Percentiles rank a stretch among this genome's conserved stretches.
Conservation (phyloP, 2,113 vertebrate genomes). For the Caranx melampygus region DNA sequence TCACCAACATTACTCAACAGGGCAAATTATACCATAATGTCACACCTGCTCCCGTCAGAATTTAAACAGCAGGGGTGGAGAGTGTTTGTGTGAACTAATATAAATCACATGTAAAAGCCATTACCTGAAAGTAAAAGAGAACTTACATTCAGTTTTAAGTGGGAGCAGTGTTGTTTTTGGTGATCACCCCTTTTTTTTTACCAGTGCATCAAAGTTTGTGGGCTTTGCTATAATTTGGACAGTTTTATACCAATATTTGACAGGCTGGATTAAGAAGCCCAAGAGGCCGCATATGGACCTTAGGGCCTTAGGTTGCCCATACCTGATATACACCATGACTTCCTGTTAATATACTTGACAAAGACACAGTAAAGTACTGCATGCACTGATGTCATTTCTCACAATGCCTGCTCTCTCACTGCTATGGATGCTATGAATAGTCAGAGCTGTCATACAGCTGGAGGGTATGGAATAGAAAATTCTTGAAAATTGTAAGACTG, state of each 20-base stretch:
- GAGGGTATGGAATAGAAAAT: not conserved
- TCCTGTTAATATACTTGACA: not conserved
- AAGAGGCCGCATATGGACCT: too few relatives aligned
- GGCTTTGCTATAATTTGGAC: too few relatives aligned
- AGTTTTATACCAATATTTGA: too few relatives aligned
- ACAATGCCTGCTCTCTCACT: not conserved
- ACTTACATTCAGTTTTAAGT: too few relatives aligned
- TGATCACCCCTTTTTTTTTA: too few relatives aligned
- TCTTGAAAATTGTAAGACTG: not conserved
- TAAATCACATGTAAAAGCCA: too few relatives aligned
- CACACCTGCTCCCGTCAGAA: slow-evolving; percentile 12
- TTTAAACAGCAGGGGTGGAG: not conserved
- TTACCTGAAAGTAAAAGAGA: too few relatives aligned
- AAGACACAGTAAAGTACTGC: not conserved
- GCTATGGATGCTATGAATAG: not conserved
- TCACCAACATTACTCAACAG: slow-evolving; percentile 22
- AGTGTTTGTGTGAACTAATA: too few relatives aligned
- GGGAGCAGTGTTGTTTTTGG: too few relatives aligned
- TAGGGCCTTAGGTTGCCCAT: too few relatives aligned
- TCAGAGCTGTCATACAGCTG: not conserved
- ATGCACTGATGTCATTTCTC: not conserved
- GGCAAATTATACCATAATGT: slow-evolving; percentile 12
- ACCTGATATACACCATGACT: not conserved
- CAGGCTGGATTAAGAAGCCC: too few relatives aligned
- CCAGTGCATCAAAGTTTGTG: too few relatives aligned